Evolutionary conservation across 2,797 vertebrate genomes (phyloP), one percentile per base, ranked within the genome.

Genomic region (Syndactyla subalaris): DNA sequence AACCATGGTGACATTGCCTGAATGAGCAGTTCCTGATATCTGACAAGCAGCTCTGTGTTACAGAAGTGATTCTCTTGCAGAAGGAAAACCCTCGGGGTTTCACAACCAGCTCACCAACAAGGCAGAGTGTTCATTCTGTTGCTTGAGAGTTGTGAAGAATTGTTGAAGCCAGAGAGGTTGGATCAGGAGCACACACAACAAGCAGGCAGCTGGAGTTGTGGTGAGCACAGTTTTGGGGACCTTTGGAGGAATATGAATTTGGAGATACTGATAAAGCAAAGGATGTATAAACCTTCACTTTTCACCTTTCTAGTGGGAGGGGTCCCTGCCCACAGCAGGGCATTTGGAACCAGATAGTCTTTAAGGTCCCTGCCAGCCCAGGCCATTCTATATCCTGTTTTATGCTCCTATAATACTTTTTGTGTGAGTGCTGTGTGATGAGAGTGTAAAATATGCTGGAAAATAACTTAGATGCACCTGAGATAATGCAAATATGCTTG

Each of bases 21-120:
- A 76, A 45, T 77, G 26, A 62, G 27, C 58, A 63, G 49, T 23
- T 80, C n/a, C 79, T 91, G 79, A 20, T 57, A 71, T 67, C 78
- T 93, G 81, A 83, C 81, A 85, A 51, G 52, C 67, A 87, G 67
- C 65, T 86, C 4, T 41, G 66, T 88, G 8, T 77, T 87, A 46
- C n/a, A 67, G 52, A 74, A 93, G 57, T 6, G 8, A 46, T 83
- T 65, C 74, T 73, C 41, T 89, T 65, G 27, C 88, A 85, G 58
- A 57, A 16, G 77, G 82, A 68, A 85, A 74, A 91, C 58, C 43
- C 11, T 55, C 17, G 55, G 32, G 20, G 27, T 91, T 95, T 89
- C 85, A 83, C 54, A 79, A 58, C 46, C 34, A 88, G 65, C 82
- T 80, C 68, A 43, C 46, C 52, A 45, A 23, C 12, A 5, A 49